phyloP scores from a whole-genome alignment of 2,113 vertebrate species.

The Corythornis vintsioides region DNA sequence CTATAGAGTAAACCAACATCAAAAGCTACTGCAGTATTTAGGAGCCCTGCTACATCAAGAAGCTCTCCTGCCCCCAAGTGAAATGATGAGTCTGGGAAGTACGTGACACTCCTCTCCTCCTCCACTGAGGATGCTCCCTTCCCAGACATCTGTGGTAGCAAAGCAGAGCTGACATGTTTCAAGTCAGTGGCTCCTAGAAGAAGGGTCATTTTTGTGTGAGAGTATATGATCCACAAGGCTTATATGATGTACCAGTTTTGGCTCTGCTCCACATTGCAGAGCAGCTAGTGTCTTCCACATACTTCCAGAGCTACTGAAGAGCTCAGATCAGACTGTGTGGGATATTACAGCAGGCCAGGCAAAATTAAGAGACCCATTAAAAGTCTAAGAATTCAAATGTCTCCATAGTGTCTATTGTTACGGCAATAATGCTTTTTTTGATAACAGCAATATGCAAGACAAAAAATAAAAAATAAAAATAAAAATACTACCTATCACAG shows the following conservation, averaged over 20 bases:
- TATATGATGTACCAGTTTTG: neutral
- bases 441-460: neutral
- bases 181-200: neutral
- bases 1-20: neutral
- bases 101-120: neutral
- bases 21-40: neutral
- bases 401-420: neutral
- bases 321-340: neutral
- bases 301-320: neutral
- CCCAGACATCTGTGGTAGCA: neutral
- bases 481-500: neutral
- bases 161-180: neutral
- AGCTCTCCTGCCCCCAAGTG: neutral
- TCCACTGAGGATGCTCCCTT: neutral
- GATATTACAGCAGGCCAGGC: neutral
- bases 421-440: neutral
- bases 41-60: neutral
- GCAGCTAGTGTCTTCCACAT: neutral
- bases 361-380: neutral
- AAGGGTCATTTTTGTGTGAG: neutral
- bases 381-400: neutral
- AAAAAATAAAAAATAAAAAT: neutral
- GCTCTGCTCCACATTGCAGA: neutral
- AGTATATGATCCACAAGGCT: neutral
- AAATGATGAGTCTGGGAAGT: accelerated